A percentile compares a stretch with the other conserved stretches of the same genome.
These are phyloP conservation scores for Melanitta fusca DNA, from an alignment of 2,797 vertebrate species.

Conservation along the genomic window DNA sequence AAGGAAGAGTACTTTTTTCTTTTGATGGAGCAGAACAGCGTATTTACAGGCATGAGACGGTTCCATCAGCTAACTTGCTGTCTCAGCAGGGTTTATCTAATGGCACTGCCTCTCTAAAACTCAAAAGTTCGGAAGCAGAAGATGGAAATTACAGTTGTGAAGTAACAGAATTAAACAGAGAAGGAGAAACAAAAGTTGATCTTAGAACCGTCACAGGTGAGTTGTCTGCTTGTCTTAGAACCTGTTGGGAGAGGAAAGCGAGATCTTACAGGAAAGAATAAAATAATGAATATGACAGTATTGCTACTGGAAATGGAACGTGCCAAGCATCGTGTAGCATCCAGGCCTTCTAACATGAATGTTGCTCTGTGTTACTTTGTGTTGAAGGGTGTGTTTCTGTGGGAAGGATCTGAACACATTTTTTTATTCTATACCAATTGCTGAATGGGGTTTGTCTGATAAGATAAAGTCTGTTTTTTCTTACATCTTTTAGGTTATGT, in stretches of 20 bases:
- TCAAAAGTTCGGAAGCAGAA: slow-evolving; percentile 11
- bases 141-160: slow-evolving; percentile 80
- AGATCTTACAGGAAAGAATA: neutral
- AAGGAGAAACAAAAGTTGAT: slow-evolving; percentile 69
- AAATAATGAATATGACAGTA: neutral
- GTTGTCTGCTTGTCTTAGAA: slow-evolving; percentile 10
- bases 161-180: slow-evolving; percentile 77
- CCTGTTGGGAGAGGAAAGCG: neutral
- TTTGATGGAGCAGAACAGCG: neutral
- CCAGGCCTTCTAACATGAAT: neutral
- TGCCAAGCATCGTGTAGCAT: neutral
- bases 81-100: neutral
- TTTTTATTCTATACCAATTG: neutral
- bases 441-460: neutral
- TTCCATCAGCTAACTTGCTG: slow-evolving; percentile 52
- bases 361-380: neutral
- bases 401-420: neutral
- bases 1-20: slow-evolving; percentile 47
- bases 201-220: slow-evolving; percentile 65
- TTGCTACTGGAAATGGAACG: neutral
- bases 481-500: neutral
- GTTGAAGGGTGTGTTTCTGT: neutral
- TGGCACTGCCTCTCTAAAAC: slow-evolving; percentile 70
- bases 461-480: neutral
- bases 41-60: fast-evolving